phyloP scores from a whole-genome alignment of 2,797 vertebrate genomes.

The Podarcis siculus region DNA sequence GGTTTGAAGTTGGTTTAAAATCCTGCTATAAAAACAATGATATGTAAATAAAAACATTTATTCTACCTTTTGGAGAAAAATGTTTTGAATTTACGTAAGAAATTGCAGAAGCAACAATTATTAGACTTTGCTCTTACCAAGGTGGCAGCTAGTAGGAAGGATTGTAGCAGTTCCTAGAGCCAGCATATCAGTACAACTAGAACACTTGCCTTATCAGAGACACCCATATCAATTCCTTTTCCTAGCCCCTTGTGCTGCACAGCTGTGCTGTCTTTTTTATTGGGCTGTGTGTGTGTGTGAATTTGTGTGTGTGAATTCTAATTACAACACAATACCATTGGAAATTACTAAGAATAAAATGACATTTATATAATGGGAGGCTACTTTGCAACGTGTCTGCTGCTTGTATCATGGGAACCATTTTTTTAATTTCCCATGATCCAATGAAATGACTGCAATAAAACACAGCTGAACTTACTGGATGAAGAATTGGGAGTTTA shows the following conservation, averaged over 20 bases:
- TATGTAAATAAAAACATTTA: neutral
- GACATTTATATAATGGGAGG: neutral
- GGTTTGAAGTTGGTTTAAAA: neutral
- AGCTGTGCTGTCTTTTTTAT: neutral
- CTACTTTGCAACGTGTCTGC: neutral
- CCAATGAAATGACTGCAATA: neutral
- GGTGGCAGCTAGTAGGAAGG: neutral
- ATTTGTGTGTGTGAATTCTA: neutral
- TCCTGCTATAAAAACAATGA: neutral
- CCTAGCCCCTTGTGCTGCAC: neutral
- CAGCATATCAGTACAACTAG: neutral
- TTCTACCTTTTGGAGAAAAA: neutral
- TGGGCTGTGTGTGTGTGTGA: too few relatives aligned
- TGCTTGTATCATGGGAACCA: neutral
- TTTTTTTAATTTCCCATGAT: neutral
- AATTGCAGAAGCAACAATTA: neutral
- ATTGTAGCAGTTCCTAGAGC: neutral
- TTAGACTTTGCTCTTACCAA: neutral
- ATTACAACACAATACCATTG: neutral
- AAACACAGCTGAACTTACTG: neutral
- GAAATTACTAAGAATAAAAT: neutral
- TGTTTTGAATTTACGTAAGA: neutral
- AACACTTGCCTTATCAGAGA: neutral
- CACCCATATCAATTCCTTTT: neutral
- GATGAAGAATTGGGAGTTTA: neutral